Evolutionary conservation across 2,888 invertebrate genomes (phyloP).

Genomic region (Caradrina kadenii): DNA sequence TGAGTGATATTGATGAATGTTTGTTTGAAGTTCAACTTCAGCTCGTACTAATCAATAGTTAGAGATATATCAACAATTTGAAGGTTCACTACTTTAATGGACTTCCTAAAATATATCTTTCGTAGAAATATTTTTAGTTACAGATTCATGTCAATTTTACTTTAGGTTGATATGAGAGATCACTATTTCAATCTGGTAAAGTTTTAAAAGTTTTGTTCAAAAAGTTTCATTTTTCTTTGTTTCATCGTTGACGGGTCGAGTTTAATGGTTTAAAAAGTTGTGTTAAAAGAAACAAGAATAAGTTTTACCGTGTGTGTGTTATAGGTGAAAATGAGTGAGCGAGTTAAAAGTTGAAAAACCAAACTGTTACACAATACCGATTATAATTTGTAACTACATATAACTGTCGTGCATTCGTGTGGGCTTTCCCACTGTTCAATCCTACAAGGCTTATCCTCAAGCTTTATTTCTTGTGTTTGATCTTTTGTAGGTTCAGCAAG

Average conservation of each 20-base stretch:
- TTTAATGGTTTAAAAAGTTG: too few species aligned
- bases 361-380: too few species aligned
- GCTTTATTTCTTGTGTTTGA: conserved; percentile 1
- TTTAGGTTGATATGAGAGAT: conserved; percentile 2
- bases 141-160: conserved; percentile 1
- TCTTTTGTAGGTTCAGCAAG: background rate
- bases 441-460: conserved; percentile 14
- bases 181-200: background rate
- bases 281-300: too few species aligned
- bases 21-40: conserved; percentile 1
- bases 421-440: conserved; percentile 13
- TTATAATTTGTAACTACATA: too few species aligned
- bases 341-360: too few species aligned
- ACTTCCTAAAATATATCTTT: conserved; percentile 5
- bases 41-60: background rate
- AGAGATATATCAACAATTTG: background rate
- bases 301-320: too few species aligned
- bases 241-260: too few species aligned
- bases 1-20: conserved; percentile 44
- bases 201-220: background rate
- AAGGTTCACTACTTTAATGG: background rate
- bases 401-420: background rate
- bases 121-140: background rate
- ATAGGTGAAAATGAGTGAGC: too few species aligned
- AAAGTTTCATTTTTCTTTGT: too few species aligned